These are phyloP conservation scores for Myathropa florea DNA, from an alignment of 2,888 invertebrate genomes.

Conservation along the genomic window DNA sequence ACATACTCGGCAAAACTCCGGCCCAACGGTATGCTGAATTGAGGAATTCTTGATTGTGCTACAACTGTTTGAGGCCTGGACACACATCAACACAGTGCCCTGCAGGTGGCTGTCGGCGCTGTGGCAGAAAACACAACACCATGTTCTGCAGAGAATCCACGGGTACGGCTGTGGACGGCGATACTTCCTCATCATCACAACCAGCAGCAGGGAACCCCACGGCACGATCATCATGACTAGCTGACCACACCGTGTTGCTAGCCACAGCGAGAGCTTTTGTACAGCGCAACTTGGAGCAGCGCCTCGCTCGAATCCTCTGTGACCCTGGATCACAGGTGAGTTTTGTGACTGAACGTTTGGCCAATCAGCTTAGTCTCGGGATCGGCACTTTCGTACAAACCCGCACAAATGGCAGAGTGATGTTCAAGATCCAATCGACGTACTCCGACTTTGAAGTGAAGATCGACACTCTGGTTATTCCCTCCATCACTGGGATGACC, in stretches of 20 bases:
- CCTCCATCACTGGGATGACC: neutral
- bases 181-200: neutral
- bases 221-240: neutral
- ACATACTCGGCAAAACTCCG: neutral
- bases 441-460: neutral
- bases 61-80: constrained; percentile 14
- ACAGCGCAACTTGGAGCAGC: neutral
- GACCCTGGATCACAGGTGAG: constrained; percentile 51
- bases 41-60: neutral
- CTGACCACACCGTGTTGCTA: neutral
- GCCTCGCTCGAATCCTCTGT: neutral
- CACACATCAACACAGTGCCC: constrained; percentile 16
- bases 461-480: neutral
- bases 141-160: neutral
- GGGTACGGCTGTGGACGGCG: neutral
- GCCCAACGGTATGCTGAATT: neutral
- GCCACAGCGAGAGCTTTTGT: neutral
- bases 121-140: constrained; percentile 19
- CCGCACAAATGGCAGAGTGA: constrained; percentile 20
- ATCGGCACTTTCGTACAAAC: neutral
- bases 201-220: neutral
- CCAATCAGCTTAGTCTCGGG: constrained; percentile 22
- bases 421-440: constrained; percentile 8
- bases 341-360: constrained; percentile 35
- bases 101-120: neutral